phyloP scores from a whole-genome alignment of 1,140 invertebrate species.

The Pogonomyrmex californicus region DNA sequence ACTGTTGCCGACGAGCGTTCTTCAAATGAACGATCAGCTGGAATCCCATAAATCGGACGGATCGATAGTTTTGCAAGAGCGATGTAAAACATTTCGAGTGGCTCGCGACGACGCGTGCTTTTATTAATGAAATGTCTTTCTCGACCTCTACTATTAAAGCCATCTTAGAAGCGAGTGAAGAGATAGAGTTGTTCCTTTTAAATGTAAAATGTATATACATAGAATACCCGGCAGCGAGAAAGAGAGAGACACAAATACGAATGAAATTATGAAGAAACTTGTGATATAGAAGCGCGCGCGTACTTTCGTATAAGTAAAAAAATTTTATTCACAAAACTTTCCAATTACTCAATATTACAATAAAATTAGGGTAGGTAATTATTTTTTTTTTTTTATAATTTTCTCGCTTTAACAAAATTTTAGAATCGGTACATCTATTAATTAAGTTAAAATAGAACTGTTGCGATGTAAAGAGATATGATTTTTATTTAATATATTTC shows the following conservation, averaged over 20 bases:
- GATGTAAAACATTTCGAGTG: slow-evolving; percentile 63
- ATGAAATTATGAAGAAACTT: background rate
- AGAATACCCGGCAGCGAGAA: background rate
- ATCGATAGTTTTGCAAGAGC: slow-evolving; percentile 47
- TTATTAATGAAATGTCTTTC: slow-evolving; percentile 30
- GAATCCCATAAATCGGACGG: slow-evolving; percentile 65
- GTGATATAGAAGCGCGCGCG: background rate
- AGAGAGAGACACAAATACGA: background rate
- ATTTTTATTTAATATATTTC: background rate
- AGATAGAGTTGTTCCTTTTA: background rate
- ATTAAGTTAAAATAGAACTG: background rate
- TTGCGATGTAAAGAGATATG: background rate
- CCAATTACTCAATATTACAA: background rate
- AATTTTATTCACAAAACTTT: slow-evolving; percentile 9
- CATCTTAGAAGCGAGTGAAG: background rate
- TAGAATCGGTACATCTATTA: background rate
- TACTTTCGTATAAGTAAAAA: background rate
- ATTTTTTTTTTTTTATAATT: background rate
- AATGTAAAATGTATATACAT: background rate
- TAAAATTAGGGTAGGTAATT: background rate
- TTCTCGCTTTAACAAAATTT: background rate
- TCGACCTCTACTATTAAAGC: background rate
- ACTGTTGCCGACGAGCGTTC: slow-evolving; percentile 65
- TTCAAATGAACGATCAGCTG: slow-evolving; percentile 77
- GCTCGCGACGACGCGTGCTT: slow-evolving; percentile 7